Evolutionary conservation across 1,140 invertebrate genomes (phyloP).

Genomic region (Drosophila ambigua): DNA sequence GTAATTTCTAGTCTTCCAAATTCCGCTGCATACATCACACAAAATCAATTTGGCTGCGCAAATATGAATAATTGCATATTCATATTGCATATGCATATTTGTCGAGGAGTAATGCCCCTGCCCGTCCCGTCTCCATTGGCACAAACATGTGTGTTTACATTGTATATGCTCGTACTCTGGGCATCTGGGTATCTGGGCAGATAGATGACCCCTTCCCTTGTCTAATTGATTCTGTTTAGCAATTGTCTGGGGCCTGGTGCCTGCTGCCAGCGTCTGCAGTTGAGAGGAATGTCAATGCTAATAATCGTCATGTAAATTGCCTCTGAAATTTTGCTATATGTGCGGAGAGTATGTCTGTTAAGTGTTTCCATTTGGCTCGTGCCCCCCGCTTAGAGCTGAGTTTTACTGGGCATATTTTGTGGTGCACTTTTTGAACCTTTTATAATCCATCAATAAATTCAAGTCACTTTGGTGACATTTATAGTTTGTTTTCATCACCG

Average conservation of each 20-base stretch:
- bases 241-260: slow-evolving; percentile 68
- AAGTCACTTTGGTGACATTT: slow-evolving; percentile 48
- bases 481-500: slow-evolving; percentile 28
- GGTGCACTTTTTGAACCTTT: slow-evolving; percentile 16
- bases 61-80: slow-evolving; percentile 41
- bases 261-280: slow-evolving; percentile 19
- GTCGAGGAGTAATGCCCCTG: slow-evolving; percentile 8
- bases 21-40: neutral
- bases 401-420: neutral
- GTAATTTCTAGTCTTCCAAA: slow-evolving; percentile 5
- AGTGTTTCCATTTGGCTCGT: slow-evolving; percentile 58
- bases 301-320: slow-evolving; percentile 77
- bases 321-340: slow-evolving; percentile 50
- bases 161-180: slow-evolving; percentile 16
- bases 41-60: slow-evolving; percentile 42
- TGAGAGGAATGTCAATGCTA: slow-evolving; percentile 75
- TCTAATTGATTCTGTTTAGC: slow-evolving; percentile 76
- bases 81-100: slow-evolving; percentile 37
- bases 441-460: slow-evolving; percentile 54
- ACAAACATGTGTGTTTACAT: slow-evolving; percentile 14
- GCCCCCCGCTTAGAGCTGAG: slow-evolving; percentile 17
- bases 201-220: slow-evolving; percentile 24
- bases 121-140: neutral
- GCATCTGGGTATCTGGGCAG: slow-evolving; percentile 28
- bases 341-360: slow-evolving; percentile 18